Evolutionary conservation across 1,140 invertebrate species (phyloP).

Genomic region (Brevipalpus yothersi): DNA sequence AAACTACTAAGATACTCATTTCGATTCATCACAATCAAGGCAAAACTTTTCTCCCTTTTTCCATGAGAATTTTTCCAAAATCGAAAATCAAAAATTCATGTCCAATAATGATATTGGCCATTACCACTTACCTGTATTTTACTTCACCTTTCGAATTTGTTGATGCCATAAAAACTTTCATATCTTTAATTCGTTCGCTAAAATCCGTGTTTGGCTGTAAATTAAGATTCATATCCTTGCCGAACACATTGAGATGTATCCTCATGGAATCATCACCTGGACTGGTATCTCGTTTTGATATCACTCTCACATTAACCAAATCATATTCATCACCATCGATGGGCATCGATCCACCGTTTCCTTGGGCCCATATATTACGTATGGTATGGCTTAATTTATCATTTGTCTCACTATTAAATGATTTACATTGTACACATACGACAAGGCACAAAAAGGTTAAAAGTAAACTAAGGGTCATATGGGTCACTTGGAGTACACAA

Average conservation of each 20-base stretch:
- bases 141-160: slow-evolving; percentile 44
- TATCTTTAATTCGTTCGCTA: slow-evolving; percentile 12
- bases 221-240: slow-evolving; percentile 28
- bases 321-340: slow-evolving; percentile 36
- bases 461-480: no score
- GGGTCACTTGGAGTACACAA: no score
- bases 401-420: not conserved
- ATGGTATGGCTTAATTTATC: not conserved
- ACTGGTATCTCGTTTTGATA: slow-evolving; percentile 9
- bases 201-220: slow-evolving; percentile 32
- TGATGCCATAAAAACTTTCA: slow-evolving; percentile 48
- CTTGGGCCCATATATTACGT: no score
- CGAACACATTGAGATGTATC: slow-evolving; percentile 15
- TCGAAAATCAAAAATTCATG: no score
- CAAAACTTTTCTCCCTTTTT: no score
- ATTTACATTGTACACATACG: not conserved
- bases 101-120: no score
- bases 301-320: slow-evolving; percentile 26
- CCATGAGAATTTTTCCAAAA: no score
- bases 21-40: no score
- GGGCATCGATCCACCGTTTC: not conserved
- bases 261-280: slow-evolving; percentile 5
- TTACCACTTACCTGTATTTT: slow-evolving; percentile 48
- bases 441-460: no score
- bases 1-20: no score